phyloP scores from a whole-genome alignment of 2,113 vertebrate species.

The Cricetomys ansorgei region DNA sequence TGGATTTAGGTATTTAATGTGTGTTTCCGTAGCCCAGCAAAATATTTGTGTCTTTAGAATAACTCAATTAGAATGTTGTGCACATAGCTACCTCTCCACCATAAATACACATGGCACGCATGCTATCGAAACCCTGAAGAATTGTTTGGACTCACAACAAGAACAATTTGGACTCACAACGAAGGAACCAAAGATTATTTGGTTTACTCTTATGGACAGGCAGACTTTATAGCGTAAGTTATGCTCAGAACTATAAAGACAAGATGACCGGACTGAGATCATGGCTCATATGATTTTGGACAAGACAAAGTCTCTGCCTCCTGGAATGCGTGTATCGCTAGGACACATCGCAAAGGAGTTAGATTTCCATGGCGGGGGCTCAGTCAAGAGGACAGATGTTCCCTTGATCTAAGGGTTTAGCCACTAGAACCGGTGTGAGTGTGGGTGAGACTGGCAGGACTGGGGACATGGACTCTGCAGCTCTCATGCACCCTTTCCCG shows the following conservation, averaged over 20 bases:
- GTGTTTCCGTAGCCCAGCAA: slow-evolving; percentile 70
- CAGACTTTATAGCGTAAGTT: neutral
- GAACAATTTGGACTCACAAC: slow-evolving; percentile 52
- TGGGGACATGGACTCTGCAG: neutral
- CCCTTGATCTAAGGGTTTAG: neutral
- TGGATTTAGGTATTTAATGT: slow-evolving; percentile 74
- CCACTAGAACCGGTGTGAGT: neutral
- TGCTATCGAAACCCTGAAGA: neutral
- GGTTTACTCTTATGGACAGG: neutral
- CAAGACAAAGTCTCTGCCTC: neutral
- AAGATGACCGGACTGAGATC: neutral
- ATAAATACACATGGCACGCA: slow-evolving; percentile 26
- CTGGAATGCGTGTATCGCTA: slow-evolving; percentile 1
- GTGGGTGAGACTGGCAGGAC: neutral
- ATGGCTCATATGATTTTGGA: neutral
- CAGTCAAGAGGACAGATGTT: neutral
- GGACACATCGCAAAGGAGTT: neutral
- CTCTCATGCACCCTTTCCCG: neutral
- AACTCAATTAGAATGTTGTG: slow-evolving; percentile 55
- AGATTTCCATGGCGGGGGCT: neutral
- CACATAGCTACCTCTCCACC: slow-evolving; percentile 37
- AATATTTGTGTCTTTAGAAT: slow-evolving; percentile 69
- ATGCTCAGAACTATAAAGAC: neutral
- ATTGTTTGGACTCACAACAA: slow-evolving; percentile 48
- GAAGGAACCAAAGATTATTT: slow-evolving; percentile 48